Conservation (phyloP, 2,113 vertebrate species). For the Rhombomys opimus region DNA sequence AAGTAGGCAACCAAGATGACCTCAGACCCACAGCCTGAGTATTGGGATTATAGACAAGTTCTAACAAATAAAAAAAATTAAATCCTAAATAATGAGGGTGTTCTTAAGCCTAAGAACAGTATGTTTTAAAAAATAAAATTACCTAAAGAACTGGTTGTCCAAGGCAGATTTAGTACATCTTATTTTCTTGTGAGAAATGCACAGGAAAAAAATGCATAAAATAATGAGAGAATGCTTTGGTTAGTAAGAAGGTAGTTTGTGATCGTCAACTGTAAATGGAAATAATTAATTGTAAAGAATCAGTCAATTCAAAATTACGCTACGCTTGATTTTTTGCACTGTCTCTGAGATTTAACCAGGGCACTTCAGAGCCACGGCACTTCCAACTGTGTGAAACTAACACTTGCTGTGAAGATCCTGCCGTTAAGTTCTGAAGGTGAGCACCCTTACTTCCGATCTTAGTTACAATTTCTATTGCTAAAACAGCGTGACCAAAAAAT, state of each 20-base stretch:
- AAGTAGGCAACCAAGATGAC: neutral
- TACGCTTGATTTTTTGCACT: neutral
- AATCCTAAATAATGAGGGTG: constrained; percentile 2
- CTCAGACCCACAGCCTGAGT: neutral
- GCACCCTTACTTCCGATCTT: neutral
- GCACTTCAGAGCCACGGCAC: neutral
- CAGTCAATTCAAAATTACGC: neutral
- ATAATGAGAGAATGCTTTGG: neutral
- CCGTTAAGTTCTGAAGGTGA: neutral
- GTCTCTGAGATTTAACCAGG: neutral
- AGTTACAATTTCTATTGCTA: neutral
- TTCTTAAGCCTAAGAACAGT: neutral
- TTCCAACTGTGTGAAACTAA: neutral
- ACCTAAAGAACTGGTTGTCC: neutral
- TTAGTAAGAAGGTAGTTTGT: neutral
- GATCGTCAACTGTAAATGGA: neutral
- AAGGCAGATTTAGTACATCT: neutral
- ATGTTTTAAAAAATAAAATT: neutral
- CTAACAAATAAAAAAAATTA: neutral
- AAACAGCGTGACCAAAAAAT: neutral
- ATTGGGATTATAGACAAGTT: neutral
- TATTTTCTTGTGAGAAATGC: neutral
- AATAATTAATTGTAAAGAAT: neutral
- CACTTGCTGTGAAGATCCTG: neutral
- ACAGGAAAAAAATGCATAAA: neutral